Evolutionary conservation across 2,888 invertebrate species (phyloP).

Genomic region (Drosophila rubida): DNA sequence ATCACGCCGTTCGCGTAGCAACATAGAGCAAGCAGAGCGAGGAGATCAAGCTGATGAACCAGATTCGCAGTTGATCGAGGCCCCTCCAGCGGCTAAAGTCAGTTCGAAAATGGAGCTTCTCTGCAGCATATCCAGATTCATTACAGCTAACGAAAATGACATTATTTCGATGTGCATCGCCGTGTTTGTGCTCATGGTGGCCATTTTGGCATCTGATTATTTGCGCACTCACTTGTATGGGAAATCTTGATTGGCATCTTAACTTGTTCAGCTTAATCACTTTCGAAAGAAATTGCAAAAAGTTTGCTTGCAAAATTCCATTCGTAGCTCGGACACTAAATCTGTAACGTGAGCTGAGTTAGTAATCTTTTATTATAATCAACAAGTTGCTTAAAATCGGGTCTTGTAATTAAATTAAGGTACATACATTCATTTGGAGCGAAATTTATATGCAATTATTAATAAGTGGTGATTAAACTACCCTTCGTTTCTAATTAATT

Average conservation of each 20-base stretch:
- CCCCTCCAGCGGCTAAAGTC: neutral
- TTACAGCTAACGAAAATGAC: conserved; percentile 10
- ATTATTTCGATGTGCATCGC: neutral
- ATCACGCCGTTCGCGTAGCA: neutral
- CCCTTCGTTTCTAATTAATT: neutral
- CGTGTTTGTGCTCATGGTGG: neutral
- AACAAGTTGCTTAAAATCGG: neutral
- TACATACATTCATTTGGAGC: neutral
- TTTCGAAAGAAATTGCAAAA: neutral
- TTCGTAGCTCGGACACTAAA: neutral
- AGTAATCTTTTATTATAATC: neutral
- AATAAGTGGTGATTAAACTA: neutral
- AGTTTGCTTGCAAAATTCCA: neutral
- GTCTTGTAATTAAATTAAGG: neutral
- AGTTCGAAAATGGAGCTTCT: neutral
- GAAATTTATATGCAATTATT: neutral
- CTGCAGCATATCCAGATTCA: conserved; percentile 8
- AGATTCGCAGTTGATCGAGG: neutral
- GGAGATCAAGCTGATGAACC: conserved; percentile 3
- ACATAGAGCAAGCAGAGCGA: conserved; percentile 8
- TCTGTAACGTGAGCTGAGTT: neutral
- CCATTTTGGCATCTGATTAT: conserved; percentile 2
- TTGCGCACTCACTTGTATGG: neutral
- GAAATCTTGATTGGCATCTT: neutral
- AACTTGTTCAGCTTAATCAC: neutral